A percentile compares a stretch with the other conserved stretches of the same genome.
These are phyloP conservation scores for Nemurella pictetii DNA, from an alignment of 2,888 invertebrate genomes.

Conservation along the genomic window DNA sequence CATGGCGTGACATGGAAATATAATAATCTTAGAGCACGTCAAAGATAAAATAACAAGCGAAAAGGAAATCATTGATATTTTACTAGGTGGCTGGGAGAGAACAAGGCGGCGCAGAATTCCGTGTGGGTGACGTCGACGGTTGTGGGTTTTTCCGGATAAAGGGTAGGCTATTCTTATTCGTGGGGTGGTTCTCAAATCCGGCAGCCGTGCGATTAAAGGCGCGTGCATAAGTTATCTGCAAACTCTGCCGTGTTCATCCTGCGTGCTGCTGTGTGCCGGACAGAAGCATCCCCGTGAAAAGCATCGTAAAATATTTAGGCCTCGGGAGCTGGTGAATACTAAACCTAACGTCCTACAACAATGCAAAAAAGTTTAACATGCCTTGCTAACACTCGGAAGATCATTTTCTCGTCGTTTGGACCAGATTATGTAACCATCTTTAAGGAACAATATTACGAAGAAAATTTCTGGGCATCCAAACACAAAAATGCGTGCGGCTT, in stretches of 20 bases:
- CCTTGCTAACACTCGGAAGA: neutral
- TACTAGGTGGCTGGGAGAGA: neutral
- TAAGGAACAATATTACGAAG: no score
- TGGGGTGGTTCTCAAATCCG: neutral
- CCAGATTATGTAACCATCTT: no score
- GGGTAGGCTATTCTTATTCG: neutral
- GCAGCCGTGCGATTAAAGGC: neutral
- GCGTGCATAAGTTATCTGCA: neutral
- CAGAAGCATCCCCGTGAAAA: neutral
- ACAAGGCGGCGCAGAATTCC: neutral
- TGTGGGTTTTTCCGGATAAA: neutral
- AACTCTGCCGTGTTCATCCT: neutral
- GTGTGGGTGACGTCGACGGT: neutral
- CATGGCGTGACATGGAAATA: neutral
- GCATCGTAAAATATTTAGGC: neutral
- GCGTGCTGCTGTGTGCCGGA: no score
- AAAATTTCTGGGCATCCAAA: no score
- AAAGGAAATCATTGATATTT: neutral
- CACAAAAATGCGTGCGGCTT: no score
- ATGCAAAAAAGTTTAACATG: neutral
- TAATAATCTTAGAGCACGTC: neutral
- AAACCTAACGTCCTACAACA: neutral
- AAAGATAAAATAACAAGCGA: neutral
- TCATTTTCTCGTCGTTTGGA: neutral
- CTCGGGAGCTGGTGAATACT: neutral